phyloP scores from a whole-genome alignment of 2,888 invertebrate species.

The Aphelenchoides bicaudatus region DNA sequence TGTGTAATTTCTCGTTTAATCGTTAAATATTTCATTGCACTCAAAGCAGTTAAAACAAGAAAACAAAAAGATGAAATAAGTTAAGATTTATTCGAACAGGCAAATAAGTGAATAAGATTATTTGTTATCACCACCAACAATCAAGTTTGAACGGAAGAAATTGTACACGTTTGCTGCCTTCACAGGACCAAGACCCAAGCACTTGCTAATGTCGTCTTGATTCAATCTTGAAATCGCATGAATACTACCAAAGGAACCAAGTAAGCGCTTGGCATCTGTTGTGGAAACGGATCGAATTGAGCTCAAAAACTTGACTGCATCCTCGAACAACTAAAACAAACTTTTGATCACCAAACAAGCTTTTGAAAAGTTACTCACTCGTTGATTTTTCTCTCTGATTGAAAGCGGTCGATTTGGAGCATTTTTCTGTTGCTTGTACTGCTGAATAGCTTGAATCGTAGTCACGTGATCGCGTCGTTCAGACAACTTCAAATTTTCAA shows the following conservation, averaged over 20 bases:
- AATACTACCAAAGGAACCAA: conserved; percentile 49
- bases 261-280: conserved; percentile 52
- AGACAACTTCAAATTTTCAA: conserved; percentile 53
- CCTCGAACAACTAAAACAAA: conserved; percentile 33
- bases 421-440: conserved; percentile 16
- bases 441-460: conserved; percentile 22
- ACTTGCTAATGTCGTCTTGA: conserved; percentile 43
- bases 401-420: conserved; percentile 18
- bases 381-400: conserved; percentile 27
- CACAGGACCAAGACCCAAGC: conserved; percentile 52
- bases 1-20: too few species aligned
- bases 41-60: not conserved
- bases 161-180: conserved; percentile 48
- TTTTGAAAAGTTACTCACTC: not conserved
- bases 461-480: conserved; percentile 38
- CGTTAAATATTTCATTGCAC: too few species aligned
- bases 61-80: conserved; percentile 8
- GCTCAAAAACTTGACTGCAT: conserved; percentile 49
- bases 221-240: conserved; percentile 40
- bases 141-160: conserved; percentile 40
- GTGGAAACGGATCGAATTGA: conserved; percentile 49
- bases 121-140: conserved; percentile 6
- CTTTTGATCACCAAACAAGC: not conserved
- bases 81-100: too few species aligned
- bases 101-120: conserved; percentile 20